A percentile compares a stretch with the other conserved stretches of the same genome.
phyloP scores from a whole-genome alignment of 1,140 invertebrate species.

The Drosophila tropicalis region DNA sequence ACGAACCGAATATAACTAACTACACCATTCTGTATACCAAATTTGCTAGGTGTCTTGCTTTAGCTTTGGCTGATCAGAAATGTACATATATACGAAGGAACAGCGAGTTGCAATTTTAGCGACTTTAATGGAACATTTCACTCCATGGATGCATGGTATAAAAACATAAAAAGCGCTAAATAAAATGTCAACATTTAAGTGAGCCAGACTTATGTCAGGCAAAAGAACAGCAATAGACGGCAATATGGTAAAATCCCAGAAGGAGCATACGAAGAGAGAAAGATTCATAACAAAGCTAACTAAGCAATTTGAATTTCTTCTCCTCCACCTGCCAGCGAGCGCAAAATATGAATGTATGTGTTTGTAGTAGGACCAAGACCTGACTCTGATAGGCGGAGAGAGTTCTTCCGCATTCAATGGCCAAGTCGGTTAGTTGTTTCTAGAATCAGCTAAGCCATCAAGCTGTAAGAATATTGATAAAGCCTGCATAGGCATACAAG shows the following conservation, averaged over 20 bases:
- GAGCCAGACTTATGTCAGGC: slow-evolving; percentile 2
- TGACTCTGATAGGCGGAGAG: neutral
- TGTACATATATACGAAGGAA: too few relatives aligned
- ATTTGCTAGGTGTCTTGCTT: too few relatives aligned
- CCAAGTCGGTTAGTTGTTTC: neutral
- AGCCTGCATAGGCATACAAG: neutral
- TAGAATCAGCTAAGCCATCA: neutral
- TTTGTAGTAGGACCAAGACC: too few relatives aligned
- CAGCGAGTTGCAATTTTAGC: too few relatives aligned
- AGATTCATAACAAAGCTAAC: neutral
- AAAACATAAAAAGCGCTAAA: neutral
- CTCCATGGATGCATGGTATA: too few relatives aligned
- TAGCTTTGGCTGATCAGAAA: too few relatives aligned
- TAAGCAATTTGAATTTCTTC: neutral
- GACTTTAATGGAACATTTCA: too few relatives aligned
- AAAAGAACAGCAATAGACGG: neutral
- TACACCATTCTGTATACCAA: too few relatives aligned
- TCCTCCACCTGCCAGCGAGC: neutral
- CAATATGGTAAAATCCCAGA: neutral
- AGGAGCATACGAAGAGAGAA: neutral
- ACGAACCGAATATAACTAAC: too few relatives aligned
- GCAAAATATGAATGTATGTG: too few relatives aligned
- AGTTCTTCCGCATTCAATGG: too few relatives aligned
- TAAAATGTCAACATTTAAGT: slow-evolving; percentile 1
- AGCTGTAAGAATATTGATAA: neutral